Evolutionary conservation across 2,113 vertebrate species (phyloP).

Genomic region (Naja naja): DNA sequence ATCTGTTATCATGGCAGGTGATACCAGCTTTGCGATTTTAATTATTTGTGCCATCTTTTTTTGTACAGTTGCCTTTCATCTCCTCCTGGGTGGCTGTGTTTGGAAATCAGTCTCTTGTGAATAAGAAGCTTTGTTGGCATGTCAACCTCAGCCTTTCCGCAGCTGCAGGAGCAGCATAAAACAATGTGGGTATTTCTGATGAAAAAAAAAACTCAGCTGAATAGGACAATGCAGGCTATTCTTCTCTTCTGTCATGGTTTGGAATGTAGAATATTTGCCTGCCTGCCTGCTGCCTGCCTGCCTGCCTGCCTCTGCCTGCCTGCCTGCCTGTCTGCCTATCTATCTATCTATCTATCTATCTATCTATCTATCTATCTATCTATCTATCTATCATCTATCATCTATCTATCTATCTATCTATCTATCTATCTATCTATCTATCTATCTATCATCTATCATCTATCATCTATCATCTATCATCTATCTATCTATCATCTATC

Average conservation of each 20-base stretch:
- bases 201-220: not conserved
- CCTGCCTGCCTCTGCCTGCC: not conserved
- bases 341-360: not conserved
- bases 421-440: no score
- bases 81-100: constrained; percentile 1
- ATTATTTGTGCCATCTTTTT: constrained; percentile 25
- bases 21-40: constrained; percentile 18
- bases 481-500: no score
- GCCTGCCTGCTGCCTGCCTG: not conserved
- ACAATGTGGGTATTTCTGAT: not conserved
- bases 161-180: not conserved
- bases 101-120: not conserved
- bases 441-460: no score
- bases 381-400: no score
- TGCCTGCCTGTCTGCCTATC: not conserved
- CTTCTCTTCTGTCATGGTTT: not conserved
- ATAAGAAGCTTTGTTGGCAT: constrained; percentile 2
- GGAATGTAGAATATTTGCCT: not conserved
- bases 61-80: not conserved
- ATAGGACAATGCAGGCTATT: not conserved
- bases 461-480: no score
- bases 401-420: no score
- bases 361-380: no score
- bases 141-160: not conserved
- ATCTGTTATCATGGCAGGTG: constrained; percentile 12